Base-by-base conservation (phyloP, 2,113 vertebrate genomes). In the Microtus montanus region DNA sequence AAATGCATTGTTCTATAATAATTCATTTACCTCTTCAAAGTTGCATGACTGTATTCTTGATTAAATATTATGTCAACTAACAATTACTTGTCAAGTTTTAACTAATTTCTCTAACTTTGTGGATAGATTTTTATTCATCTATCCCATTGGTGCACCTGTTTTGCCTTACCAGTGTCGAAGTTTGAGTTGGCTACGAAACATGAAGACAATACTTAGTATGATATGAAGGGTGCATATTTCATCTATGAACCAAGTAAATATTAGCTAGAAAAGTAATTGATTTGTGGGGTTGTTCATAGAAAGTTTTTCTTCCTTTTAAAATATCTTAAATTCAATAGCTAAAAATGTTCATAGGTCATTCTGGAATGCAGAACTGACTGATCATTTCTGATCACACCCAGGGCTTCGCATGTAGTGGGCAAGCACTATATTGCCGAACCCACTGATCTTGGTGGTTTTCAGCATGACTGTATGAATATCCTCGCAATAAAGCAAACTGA, bases 401-500 rank as follows among this genome's bases (percentile, higher is more conserved):
- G 47, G 70, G 38, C 70, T 4, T 44, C 5, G 30, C 44, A 77
- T 47, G 28, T 75, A 15, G 2, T 22, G 74, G 66, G 35, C 19
- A 82, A 68, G 20, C 19, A 77, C 10, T 61, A 3, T 38, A 49
- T 26, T 3, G 68, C 80, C n/a, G 26, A 90, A 33, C 10, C 61
- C 73, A 92, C 70, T 96, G 61, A 97, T 41, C 14, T 61, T 52
- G 89, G 87, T 19, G 80, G 90, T 96, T 58, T 75, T 44, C 49
- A 89, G 78, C 3, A 96, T 66, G 85, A 90, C 0, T 89, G 3
- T 44, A 4, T 35, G 94, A 92, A 90, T 91, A 97, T 96, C 80
- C 95, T 92, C 96, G 58, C 33, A 96, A 79, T 92, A 96, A 96
- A 98, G 92, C 87, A 93, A 80, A 89, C 38, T 96, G 95, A 35